A percentile compares a stretch with the other conserved stretches of the same genome.
Conservation (phyloP, 1,140 invertebrate species). For the Bathynomus jamesi region DNA sequence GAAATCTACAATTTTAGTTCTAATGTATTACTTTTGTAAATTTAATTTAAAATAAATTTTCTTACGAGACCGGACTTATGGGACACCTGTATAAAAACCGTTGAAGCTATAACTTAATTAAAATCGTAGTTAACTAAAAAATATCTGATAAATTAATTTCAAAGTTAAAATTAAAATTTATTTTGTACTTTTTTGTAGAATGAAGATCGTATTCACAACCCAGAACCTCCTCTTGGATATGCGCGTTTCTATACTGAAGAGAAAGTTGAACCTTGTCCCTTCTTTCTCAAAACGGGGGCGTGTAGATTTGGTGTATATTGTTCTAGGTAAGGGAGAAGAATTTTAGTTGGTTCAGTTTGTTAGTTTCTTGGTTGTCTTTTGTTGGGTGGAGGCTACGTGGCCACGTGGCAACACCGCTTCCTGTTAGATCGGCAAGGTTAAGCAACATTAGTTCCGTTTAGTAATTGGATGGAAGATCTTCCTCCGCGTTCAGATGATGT, state of each 20-base stretch:
- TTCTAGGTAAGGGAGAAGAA: constrained; percentile 44
- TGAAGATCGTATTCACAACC: constrained; percentile 16
- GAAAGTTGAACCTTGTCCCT: constrained; percentile 63
- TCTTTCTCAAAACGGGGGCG: constrained; percentile 80
- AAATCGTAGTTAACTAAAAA: neutral
- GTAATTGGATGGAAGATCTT: too few relatives aligned
- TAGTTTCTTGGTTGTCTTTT: too few relatives aligned
- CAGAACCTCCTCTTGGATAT: constrained; percentile 55
- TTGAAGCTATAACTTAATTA: neutral
- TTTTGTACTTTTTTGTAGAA: neutral
- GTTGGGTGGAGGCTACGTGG: too few relatives aligned
- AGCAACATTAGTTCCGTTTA: too few relatives aligned
- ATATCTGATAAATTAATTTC: neutral
- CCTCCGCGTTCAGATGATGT: too few relatives aligned
- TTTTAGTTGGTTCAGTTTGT: neutral
- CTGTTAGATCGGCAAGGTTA: too few relatives aligned
- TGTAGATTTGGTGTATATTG: constrained; percentile 74
- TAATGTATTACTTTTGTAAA: neutral
- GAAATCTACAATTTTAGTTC: neutral
- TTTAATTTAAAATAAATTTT: neutral
- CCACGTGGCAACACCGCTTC: too few relatives aligned
- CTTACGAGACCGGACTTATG: neutral
- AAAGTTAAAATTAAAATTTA: neutral
- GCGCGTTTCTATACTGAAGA: constrained; percentile 58
- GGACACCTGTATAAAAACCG: neutral